Evolutionary conservation across 2,113 vertebrate species (phyloP).

Genomic region (Butorides virescens): DNA sequence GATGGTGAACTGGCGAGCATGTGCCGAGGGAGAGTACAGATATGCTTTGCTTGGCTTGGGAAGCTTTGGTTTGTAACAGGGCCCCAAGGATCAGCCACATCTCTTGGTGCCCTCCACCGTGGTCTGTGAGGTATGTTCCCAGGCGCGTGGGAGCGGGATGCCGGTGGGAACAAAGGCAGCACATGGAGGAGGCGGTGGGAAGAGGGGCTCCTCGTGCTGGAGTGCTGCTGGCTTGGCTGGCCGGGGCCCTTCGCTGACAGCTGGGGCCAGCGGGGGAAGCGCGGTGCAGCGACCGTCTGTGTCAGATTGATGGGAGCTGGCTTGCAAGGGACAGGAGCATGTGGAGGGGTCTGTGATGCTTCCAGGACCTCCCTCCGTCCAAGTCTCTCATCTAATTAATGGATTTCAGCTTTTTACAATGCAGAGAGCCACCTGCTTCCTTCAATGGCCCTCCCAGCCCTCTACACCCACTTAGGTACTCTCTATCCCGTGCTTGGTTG

Average conservation of each 20-base stretch:
- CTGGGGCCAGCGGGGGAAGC: neutral
- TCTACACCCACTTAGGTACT: fast-evolving
- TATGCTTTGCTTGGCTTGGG: neutral
- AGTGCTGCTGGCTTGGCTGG: neutral
- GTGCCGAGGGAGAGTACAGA: neutral
- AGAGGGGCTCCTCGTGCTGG: neutral
- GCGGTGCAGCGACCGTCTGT: neutral
- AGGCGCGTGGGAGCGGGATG: fast-evolving
- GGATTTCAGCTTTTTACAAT: neutral
- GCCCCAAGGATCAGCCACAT: neutral
- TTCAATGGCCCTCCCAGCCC: neutral
- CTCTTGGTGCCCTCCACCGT: neutral
- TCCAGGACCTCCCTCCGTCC: neutral
- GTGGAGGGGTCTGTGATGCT: neutral
- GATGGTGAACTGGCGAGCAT: fast-evolving
- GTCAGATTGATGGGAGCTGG: neutral
- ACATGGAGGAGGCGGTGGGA: neutral
- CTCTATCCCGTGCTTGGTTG: fast-evolving
- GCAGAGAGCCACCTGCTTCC: neutral
- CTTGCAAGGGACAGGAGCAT: neutral
- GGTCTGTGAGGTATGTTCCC: fast-evolving
- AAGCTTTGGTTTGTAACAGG: neutral
- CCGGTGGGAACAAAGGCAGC: neutral
- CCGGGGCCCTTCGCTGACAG: neutral
- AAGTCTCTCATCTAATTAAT: neutral